These are phyloP conservation scores for Cepaea nemoralis DNA, from an alignment of 1,140 invertebrate genomes.

Conservation along the genomic window DNA sequence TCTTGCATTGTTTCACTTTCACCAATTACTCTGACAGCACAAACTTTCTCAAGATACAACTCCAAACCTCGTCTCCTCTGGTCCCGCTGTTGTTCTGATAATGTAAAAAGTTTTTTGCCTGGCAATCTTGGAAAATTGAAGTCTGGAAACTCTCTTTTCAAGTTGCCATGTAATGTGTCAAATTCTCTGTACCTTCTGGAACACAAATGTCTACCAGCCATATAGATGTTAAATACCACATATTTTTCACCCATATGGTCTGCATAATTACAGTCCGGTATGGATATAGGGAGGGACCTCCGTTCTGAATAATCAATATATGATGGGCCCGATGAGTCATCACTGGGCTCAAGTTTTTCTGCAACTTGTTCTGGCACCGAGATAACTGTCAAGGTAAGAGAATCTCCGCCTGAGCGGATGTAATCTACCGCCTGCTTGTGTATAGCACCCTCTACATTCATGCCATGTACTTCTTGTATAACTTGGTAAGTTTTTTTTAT, in stretches of 20 bases:
- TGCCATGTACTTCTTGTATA: too few relatives aligned
- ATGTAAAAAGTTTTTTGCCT: slow-evolving; percentile 97
- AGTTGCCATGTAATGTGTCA: slow-evolving; percentile 86
- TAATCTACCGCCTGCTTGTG: slow-evolving; percentile 99
- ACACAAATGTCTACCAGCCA: slow-evolving; percentile 97
- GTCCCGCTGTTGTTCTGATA: slow-evolving; percentile 96
- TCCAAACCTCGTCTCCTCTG: slow-evolving; percentile 92
- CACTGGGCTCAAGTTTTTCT: slow-evolving; percentile 82
- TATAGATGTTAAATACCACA: slow-evolving; percentile 97
- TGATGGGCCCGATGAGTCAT: slow-evolving; percentile 88
- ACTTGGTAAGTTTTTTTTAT: too few relatives aligned
- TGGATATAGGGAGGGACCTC: slow-evolving; percentile 95
- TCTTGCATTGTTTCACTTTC: slow-evolving; percentile 98
- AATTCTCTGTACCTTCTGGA: slow-evolving; percentile 97
- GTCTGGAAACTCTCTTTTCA: slow-evolving; percentile 96
- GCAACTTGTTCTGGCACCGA: slow-evolving; percentile 69
- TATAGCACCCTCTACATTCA: slow-evolving; percentile 97
- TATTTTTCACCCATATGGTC: slow-evolving; percentile 89
- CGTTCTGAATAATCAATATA: slow-evolving; percentile 99
- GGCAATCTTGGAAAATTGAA: slow-evolving; percentile 98
- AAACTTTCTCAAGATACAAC: slow-evolving; percentile 98
- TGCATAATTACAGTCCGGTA: slow-evolving; percentile 91
- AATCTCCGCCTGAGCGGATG: slow-evolving; percentile 98
- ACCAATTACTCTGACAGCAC: slow-evolving; percentile 96
- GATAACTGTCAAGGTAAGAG: slow-evolving; percentile 85